Percentiles rank a stretch among this genome's conserved stretches.
Conservation (phyloP, 2,113 vertebrate genomes). For the Notothenia coriiceps region DNA sequence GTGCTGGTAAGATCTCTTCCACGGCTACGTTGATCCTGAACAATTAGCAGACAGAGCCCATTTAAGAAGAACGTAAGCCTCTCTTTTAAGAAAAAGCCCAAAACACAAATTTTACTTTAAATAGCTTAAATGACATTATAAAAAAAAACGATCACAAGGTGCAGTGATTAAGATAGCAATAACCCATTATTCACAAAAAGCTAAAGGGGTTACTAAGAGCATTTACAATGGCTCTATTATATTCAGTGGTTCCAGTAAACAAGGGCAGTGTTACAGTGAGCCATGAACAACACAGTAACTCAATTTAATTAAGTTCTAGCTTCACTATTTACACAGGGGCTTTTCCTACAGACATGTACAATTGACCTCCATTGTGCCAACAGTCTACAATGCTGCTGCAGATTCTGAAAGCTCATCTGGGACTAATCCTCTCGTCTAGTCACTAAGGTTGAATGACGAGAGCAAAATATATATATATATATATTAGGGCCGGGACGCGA, state of each 20-base stretch:
- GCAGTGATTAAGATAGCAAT: neutral
- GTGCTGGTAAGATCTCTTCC: conserved; percentile 13
- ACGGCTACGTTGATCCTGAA: neutral
- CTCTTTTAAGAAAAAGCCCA: conserved; percentile 26
- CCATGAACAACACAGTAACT: neutral
- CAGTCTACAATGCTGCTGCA: too few relatives aligned
- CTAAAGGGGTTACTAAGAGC: conserved; percentile 1
- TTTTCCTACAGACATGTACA: neutral
- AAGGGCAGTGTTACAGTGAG: neutral
- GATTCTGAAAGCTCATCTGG: neutral
- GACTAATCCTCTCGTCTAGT: neutral
- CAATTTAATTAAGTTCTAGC: neutral
- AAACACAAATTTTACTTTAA: conserved; percentile 20
- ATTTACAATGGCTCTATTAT: neutral
- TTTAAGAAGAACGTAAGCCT: conserved; percentile 7
- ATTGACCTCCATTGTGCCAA: neutral
- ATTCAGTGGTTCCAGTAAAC: conserved; percentile 1
- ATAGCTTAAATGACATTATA: neutral
- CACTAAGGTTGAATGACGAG: neutral
- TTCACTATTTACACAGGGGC: too few relatives aligned
- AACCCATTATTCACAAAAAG: neutral
- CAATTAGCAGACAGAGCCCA: conserved; percentile 25
- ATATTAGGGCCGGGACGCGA: too few relatives aligned
- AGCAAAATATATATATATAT: neutral
- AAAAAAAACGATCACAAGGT: neutral